Percentiles rank a stretch among this genome's conserved stretches.
These are phyloP conservation scores for Zaprionus kolodkinae DNA, from an alignment of 1,140 invertebrate species.

Conservation along the genomic window DNA sequence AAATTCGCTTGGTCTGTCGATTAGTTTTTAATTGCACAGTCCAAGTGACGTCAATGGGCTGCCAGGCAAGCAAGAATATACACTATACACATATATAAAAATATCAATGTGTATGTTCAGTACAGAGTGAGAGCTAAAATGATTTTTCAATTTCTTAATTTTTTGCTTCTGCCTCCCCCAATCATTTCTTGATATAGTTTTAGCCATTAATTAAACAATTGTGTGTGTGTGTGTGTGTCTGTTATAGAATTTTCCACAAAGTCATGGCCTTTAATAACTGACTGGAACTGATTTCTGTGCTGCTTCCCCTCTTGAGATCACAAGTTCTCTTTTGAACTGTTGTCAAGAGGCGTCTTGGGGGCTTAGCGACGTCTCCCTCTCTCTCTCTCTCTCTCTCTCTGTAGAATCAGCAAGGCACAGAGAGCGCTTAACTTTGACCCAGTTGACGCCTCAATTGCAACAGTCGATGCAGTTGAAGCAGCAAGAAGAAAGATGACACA, in stretches of 20 bases:
- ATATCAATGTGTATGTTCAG: not conserved
- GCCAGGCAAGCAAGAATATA: conserved; percentile 33
- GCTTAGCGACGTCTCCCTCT: conserved; percentile 45
- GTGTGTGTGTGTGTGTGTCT: conserved; percentile 1
- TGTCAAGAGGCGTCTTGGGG: conserved; percentile 35
- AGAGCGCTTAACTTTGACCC: conserved; percentile 75
- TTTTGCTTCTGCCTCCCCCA: not conserved
- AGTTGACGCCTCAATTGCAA: conserved; percentile 75
- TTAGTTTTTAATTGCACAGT: conserved; percentile 74
- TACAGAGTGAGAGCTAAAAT: conserved; percentile 59
- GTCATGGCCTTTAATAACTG: conserved; percentile 67
- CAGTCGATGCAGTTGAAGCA: conserved; percentile 8
- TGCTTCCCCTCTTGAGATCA: conserved; percentile 9
- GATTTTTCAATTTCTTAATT: conserved; percentile 60
- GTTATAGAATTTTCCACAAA: conserved; percentile 35
- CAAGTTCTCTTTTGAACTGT: conserved; percentile 30
- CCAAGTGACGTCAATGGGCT: conserved; percentile 68
- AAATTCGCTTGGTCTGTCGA: conserved; percentile 51
- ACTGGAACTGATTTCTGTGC: conserved; percentile 24
- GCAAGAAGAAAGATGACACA: conserved; percentile 56
- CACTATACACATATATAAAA: not conserved
- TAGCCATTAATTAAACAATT: conserved; percentile 75
- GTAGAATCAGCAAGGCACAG: conserved; percentile 55
- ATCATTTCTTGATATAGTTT: conserved; percentile 74
- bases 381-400: not conserved